Conservation (phyloP, 2,113 vertebrate genomes). For the Spea bombifrons region DNA sequence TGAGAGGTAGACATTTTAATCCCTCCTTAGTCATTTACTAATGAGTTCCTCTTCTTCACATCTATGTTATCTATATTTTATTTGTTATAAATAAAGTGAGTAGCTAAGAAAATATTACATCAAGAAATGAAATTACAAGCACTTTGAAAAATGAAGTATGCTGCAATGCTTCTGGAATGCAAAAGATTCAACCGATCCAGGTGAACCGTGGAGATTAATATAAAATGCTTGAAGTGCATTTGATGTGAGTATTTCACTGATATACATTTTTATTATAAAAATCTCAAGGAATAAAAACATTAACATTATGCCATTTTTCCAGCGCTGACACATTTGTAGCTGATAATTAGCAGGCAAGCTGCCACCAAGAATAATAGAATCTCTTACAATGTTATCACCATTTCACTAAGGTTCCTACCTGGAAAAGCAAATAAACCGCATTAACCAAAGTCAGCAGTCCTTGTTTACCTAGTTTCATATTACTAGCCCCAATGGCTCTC, state of each 20-base stretch:
- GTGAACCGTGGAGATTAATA: constrained; percentile 44
- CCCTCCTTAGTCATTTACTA: constrained; percentile 56
- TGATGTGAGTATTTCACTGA: not conserved
- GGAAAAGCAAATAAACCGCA: not conserved
- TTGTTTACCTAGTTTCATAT: too few species aligned
- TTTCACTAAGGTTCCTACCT: not conserved
- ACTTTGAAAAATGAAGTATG: constrained; percentile 56
- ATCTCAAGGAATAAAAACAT: constrained; percentile 18
- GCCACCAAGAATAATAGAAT: constrained; percentile 15
- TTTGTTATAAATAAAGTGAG: constrained; percentile 59
- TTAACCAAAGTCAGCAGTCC: too few species aligned
- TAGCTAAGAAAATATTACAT: constrained; percentile 56
- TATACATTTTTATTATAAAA: constrained; percentile 3
- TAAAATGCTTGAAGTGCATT: constrained; percentile 43
- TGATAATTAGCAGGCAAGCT: constrained; percentile 28
- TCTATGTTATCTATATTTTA: constrained; percentile 56
- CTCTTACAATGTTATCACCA: not conserved
- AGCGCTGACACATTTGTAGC: constrained; percentile 14
- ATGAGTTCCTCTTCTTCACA: constrained; percentile 59
- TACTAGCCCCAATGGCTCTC: too few species aligned
- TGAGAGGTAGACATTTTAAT: constrained; percentile 62
- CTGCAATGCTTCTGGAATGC: constrained; percentile 43
- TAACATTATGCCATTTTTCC: constrained; percentile 14
- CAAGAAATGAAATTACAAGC: constrained; percentile 61
- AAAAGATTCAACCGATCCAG: constrained; percentile 52